Base-by-base conservation (phyloP, 2,888 invertebrate genomes). In the Falcaria lacertinaria region DNA sequence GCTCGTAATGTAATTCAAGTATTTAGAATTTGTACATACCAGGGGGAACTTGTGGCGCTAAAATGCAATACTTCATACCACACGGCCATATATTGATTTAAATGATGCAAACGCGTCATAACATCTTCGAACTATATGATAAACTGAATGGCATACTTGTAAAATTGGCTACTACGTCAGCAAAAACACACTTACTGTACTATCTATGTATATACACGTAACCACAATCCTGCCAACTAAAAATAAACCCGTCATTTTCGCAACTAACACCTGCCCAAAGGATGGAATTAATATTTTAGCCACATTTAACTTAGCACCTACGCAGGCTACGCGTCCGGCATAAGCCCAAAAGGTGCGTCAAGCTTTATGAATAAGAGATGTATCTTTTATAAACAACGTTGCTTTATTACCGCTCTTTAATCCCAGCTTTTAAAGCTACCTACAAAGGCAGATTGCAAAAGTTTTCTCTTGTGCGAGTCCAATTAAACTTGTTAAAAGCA, bases 401-500 rank as follows among this genome's bases (percentile, higher is more conserved):
- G 57, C 53, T 66, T 77, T 71, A 70, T 75, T 76, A 74, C 64
- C 58, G 65, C 15, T 61, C 35, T 80, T 82, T 77, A 77, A 80
- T 80, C 75, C 75, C 66, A 50, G 61, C 64, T 68, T 76, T 77
- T 73, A 73, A 77, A 77, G 74, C 74, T 68, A 75, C 77, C 79
- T 72, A 82, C 78, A 84, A 82, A 80, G 76, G 83, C 75, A 83
- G 81, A 85, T 86, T 86, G 85, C 82, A 83, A 86, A 86, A 86
- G 78, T 84, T 86, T 81, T 85, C 84, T 83, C 83, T 85, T 83
- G 70, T 69, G 69, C 68, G 74, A 76, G 65, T 81, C 81, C 82
- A 86, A 85, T 86, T 85, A 85, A 84, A 86, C 66, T 87, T 85
- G 85, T 84, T 85, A 78, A 70, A 82, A 81, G 81, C 79, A 81